Evolutionary conservation across 2,113 vertebrate genomes (phyloP).

Genomic region (Proterorhinus semilunaris): DNA sequence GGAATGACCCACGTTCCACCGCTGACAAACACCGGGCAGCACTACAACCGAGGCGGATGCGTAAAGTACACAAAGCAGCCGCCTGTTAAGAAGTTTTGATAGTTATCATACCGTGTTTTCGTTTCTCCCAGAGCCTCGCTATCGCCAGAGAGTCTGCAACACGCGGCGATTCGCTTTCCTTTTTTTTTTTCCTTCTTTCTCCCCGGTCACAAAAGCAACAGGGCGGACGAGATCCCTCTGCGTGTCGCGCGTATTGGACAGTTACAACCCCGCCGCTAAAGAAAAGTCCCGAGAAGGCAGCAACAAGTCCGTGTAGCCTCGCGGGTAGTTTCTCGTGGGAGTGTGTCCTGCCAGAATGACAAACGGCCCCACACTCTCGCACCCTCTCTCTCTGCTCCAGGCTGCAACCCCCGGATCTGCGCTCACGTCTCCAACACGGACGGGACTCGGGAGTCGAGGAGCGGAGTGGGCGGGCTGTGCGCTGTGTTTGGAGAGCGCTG

Average conservation of each 20-base stretch:
- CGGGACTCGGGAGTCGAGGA: conserved; percentile 2
- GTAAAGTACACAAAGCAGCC: not conserved
- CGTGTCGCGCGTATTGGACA: not conserved
- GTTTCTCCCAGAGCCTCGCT: conserved; percentile 32
- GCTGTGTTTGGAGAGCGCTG: conserved; percentile 41
- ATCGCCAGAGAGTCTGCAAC: conserved; percentile 26
- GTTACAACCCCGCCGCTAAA: conserved; percentile 15
- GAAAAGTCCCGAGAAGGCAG: not conserved
- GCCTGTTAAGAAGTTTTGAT: not conserved
- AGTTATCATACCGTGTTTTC: conserved; percentile 43
- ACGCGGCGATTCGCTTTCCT: conserved; percentile 25
- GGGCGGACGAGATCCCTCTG: not conserved
- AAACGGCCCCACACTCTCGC: conserved; percentile 31
- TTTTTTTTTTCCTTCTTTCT: no score
- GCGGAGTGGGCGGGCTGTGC: conserved; percentile 46
- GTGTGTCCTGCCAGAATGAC: conserved; percentile 53
- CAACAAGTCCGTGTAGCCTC: conserved; percentile 20
- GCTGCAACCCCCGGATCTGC: conserved; percentile 21
- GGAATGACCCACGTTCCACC: not conserved
- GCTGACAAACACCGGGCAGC: not conserved
- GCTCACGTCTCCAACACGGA: conserved; percentile 20
- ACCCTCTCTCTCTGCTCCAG: not conserved
- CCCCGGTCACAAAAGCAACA: not conserved
- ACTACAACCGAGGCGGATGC: not conserved
- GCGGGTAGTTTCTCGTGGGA: conserved; percentile 44